These are phyloP conservation scores for Helicolenus hilgendorfi DNA, from an alignment of 2,797 vertebrate species.

Conservation along the genomic window DNA sequence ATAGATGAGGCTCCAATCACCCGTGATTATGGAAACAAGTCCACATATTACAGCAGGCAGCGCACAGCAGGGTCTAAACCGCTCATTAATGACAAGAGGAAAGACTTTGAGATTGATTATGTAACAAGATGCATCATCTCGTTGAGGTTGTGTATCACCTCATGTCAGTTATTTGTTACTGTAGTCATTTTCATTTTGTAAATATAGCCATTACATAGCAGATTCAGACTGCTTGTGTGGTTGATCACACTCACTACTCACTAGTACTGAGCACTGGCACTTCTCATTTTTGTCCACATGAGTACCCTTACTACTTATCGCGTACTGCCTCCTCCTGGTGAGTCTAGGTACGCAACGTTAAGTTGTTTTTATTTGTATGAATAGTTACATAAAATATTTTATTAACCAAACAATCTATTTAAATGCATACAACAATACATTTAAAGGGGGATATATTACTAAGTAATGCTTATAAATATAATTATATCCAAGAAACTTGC, in stretches of 20 bases:
- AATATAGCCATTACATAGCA: background rate
- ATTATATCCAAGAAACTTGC: background rate
- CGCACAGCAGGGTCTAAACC: conserved; percentile 1
- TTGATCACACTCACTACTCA: background rate
- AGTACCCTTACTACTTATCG: no score
- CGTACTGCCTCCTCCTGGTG: no score
- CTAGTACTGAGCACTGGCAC: no score
- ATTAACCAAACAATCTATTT: background rate
- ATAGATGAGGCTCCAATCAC: conserved; percentile 64
- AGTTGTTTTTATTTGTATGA: no score
- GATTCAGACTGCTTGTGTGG: background rate
- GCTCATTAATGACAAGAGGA: conserved; percentile 20
- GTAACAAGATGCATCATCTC: background rate
- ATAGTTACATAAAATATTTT: no score
- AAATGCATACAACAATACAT: background rate
- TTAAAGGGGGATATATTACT: background rate
- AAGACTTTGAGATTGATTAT: conserved; percentile 9
- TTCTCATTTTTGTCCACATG: no score
- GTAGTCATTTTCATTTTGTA: background rate
- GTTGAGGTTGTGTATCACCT: conserved; percentile 8
- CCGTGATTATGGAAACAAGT: conserved; percentile 67
- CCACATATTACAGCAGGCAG: conserved; percentile 35
- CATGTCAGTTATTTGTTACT: background rate
- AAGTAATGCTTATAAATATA: background rate
- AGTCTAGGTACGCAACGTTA: no score